A percentile compares a stretch with the other conserved stretches of the same genome.
phyloP scores from a whole-genome alignment of 2,797 vertebrate genomes.

The Gouania willdenowi region DNA sequence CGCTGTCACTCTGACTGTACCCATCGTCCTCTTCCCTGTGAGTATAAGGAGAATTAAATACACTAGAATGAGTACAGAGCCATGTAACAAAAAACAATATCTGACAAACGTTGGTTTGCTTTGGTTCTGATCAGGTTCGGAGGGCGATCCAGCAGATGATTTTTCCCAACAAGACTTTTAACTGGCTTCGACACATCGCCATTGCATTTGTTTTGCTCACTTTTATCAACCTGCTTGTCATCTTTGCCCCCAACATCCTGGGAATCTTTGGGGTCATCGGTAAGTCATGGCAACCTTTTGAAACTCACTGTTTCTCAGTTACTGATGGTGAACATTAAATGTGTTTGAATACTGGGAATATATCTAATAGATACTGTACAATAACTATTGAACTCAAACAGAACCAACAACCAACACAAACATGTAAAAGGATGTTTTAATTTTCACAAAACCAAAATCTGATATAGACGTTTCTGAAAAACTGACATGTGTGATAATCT shows the following conservation, averaged over 20 bases:
- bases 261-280: conserved; percentile 97
- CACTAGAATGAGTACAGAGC: neutral
- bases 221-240: conserved; percentile 91
- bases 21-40: conserved; percentile 96
- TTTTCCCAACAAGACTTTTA: conserved; percentile 91
- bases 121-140: conserved; percentile 78
- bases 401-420: too few relatives aligned
- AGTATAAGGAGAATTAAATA: conserved; percentile 66
- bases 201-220: conserved; percentile 85
- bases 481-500: too few relatives aligned
- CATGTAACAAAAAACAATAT: neutral
- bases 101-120: too few relatives aligned
- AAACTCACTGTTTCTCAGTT: too few relatives aligned
- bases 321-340: too few relatives aligned
- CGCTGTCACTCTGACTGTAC: conserved; percentile 93
- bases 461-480: too few relatives aligned
- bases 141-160: conserved; percentile 94
- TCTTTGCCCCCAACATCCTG: conserved; percentile 94
- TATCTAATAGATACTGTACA: too few relatives aligned
- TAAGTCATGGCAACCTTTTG: conserved; percentile 74
- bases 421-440: too few relatives aligned
- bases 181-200: conserved; percentile 85
- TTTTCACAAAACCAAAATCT: too few relatives aligned
- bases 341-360: too few relatives aligned
- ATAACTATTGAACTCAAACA: too few relatives aligned